Evolutionary conservation across 2,888 invertebrate species (phyloP), one percentile per base, ranked within the genome.

Genomic region (Euspilapteryx auroguttella): DNA sequence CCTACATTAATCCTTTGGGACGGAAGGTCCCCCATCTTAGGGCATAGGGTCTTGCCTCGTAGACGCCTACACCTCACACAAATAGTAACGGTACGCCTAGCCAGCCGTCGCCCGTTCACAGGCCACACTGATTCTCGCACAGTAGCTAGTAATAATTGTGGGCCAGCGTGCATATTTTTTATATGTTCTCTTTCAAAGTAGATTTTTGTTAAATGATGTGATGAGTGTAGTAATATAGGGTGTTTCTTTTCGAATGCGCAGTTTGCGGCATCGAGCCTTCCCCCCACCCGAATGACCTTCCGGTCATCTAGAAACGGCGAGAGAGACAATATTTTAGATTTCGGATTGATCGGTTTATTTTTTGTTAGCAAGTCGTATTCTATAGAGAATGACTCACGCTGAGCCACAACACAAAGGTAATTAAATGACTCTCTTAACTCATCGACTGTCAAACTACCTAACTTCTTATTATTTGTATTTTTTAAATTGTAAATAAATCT

Each of bases 1-100:
- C 25, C 27, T 15, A 26, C 26, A 5, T 11, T 13, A 14, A 31
- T 14, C 1, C 31, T 17, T 8, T 28, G 25, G 8, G 25, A 10
- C 8, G 33, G 33, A 8, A 33, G 14, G n/a, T 30, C 22, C 12
- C 33, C 33, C 33, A 33, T 33, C 6, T 30, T 12, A 4, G 12
- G 29, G 6, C 9, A 4, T 11, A n/a, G 4, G 12, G 25, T 20
- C 5, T 25, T 20, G 10, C 20, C 29, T 2, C 25, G 14, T 3
- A 25, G 4, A 3, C 29, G 24, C 4, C 10, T 20, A 20, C 29
- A 29, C 13, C 12, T 7, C 7, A 24, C 25, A 11, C 29, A 29
- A 3, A 11, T 15, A 8, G 10, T 12, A 12, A 24, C 15, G 4
- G 17, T 21, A 14, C n/a, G 12, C 3, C 24, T n/a, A 14, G 29